Evolutionary conservation across 2,888 invertebrate species (phyloP).

Genomic region (Pedicia rivosa): DNA sequence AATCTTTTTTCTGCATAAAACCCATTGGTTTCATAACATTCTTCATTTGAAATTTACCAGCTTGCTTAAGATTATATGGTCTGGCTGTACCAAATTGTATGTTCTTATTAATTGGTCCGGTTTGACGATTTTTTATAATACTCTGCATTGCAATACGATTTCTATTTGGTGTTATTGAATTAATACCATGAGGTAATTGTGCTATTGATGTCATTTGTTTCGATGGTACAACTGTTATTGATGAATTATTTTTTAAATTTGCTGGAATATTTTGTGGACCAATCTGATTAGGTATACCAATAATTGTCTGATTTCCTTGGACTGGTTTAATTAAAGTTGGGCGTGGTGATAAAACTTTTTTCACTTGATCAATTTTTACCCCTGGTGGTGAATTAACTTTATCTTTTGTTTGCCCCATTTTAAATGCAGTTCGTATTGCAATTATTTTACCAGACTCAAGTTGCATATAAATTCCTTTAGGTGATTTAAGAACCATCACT

Average conservation of each 20-base stretch:
- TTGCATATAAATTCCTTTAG: constrained; percentile 93
- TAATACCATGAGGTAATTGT: constrained; percentile 29
- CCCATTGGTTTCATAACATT: background rate
- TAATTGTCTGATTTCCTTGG: background rate
- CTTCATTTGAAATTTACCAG: constrained; percentile 15
- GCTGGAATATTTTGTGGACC: constrained; percentile 31
- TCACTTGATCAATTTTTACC: background rate
- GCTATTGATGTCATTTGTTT: constrained; percentile 15
- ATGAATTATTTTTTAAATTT: constrained; percentile 41
- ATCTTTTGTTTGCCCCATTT: constrained; percentile 19
- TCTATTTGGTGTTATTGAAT: constrained; percentile 8
- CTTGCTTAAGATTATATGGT: constrained; percentile 10
- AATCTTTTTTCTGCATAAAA: background rate
- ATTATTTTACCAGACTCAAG: constrained; percentile 89
- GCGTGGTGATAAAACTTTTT: too few species aligned
- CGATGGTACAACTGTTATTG: constrained; percentile 41
- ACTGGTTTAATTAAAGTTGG: background rate
- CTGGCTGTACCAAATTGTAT: constrained; percentile 8
- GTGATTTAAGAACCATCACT: constrained; percentile 86
- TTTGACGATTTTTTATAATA: background rate
- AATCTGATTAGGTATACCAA: background rate
- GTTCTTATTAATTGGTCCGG: constrained; percentile 2
- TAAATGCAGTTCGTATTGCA: constrained; percentile 48
- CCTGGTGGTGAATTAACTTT: constrained; percentile 4
- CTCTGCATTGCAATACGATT: background rate